phyloP scores from a whole-genome alignment of 2,888 invertebrate species.

The Epistrophella euchroma region DNA sequence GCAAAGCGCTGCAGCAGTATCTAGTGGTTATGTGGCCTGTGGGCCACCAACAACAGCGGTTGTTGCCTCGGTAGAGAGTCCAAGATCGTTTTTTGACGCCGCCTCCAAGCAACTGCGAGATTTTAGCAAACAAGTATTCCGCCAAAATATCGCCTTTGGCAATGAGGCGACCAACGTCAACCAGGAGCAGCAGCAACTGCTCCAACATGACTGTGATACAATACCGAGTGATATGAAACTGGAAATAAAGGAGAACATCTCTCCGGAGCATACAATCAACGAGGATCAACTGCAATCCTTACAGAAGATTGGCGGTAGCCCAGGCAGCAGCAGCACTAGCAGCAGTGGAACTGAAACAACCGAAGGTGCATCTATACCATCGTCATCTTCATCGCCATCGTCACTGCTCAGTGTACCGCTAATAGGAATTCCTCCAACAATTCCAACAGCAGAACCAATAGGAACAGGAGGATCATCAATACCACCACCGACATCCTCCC shows the following conservation, averaged over 20 bases:
- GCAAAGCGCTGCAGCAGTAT: constrained; percentile 72
- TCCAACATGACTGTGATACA: constrained; percentile 82
- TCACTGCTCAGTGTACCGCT: constrained; percentile 76
- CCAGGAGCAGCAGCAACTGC: constrained; percentile 66
- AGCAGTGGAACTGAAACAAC: constrained; percentile 65
- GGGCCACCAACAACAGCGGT: constrained; percentile 74
- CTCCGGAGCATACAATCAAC: constrained; percentile 86
- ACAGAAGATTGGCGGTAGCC: constrained; percentile 79
- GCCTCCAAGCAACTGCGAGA: constrained; percentile 82
- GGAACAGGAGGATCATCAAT: constrained; percentile 54
- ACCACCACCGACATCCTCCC: constrained; percentile 57
- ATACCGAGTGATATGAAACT: constrained; percentile 86
- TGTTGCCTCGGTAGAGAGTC: constrained; percentile 77
- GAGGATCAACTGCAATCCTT: constrained; percentile 80
- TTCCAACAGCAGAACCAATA: constrained; percentile 35
- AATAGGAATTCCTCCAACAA: constrained; percentile 54
- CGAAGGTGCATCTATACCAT: constrained; percentile 63
- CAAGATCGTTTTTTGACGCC: constrained; percentile 81
- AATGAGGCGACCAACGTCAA: constrained; percentile 77
- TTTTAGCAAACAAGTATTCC: constrained; percentile 82
- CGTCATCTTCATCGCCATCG: constrained; percentile 76
- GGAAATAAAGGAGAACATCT: constrained; percentile 87
- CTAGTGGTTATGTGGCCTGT: constrained; percentile 48
- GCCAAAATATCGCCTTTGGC: constrained; percentile 81
- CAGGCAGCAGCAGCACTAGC: constrained; percentile 72